Percentiles rank a stretch among this genome's conserved stretches.
Conservation (phyloP, 2,888 invertebrate genomes). For the Tanypteryx hageni region DNA sequence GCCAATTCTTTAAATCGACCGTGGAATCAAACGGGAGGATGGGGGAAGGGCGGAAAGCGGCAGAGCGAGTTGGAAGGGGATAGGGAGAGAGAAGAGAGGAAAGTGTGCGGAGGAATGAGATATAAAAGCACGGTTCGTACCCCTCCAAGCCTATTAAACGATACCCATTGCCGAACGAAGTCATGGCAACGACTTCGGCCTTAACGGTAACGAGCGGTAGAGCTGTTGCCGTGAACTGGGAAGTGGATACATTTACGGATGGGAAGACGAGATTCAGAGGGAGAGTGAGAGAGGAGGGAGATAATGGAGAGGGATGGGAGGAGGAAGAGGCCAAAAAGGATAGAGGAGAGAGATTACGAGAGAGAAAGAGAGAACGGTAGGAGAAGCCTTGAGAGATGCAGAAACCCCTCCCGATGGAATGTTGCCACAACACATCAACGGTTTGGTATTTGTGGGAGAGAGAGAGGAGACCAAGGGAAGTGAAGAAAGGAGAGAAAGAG, state of each 20-base stretch:
- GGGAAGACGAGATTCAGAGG: background rate
- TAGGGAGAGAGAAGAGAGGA: background rate
- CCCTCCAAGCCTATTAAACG: slow-evolving; percentile 17
- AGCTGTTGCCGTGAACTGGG: slow-evolving; percentile 45
- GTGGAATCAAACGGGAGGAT: no score
- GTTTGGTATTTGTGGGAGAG: background rate
- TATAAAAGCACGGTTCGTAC: slow-evolving; percentile 11
- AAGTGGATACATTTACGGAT: slow-evolving; percentile 46
- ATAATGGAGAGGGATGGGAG: background rate
- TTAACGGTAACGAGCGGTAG: slow-evolving; percentile 49
- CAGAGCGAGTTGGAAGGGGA: background rate
- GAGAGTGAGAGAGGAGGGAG: background rate
- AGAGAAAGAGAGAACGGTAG: background rate
- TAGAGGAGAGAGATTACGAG: background rate
- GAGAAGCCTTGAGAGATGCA: background rate
- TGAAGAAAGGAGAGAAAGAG: background rate
- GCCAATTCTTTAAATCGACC: background rate
- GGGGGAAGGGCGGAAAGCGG: no score
- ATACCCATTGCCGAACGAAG: slow-evolving; percentile 42
- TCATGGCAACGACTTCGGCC: slow-evolving; percentile 44
- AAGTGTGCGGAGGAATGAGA: slow-evolving; percentile 15
- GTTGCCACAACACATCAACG: background rate
- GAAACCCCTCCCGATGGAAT: background rate
- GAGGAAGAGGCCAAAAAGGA: background rate
- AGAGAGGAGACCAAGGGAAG: background rate